A percentile compares a stretch with the other conserved stretches of the same genome.
Conservation (phyloP, 2,888 invertebrate species). For the Gonocerus acuteangulatus region DNA sequence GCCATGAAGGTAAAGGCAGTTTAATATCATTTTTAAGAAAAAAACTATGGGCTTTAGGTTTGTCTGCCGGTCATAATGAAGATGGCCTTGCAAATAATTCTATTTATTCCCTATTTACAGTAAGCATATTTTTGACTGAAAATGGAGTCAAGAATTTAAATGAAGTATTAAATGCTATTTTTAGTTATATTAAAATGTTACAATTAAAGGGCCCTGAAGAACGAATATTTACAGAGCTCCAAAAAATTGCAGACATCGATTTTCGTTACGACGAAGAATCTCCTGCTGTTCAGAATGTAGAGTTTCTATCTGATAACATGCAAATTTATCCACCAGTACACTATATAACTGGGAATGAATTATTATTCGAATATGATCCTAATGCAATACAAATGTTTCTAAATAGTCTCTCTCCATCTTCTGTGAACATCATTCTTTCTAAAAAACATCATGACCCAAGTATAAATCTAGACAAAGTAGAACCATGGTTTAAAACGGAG, state of each 20-base stretch:
- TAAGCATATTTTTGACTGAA: constrained; percentile 68
- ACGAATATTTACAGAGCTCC: constrained; percentile 62
- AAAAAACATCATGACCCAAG: constrained; percentile 52
- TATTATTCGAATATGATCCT: constrained; percentile 70
- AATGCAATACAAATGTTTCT: constrained; percentile 47
- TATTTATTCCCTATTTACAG: constrained; percentile 56
- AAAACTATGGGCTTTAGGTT: constrained; percentile 67
- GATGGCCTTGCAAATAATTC: constrained; percentile 69
- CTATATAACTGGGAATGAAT: constrained; percentile 65
- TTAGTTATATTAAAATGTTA: constrained; percentile 70
- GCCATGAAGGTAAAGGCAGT: constrained; percentile 79
- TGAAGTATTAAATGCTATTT: constrained; percentile 66
- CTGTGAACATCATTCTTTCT: constrained; percentile 62
- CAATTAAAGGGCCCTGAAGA: constrained; percentile 58
- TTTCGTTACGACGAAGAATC: constrained; percentile 56
- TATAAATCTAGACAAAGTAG: constrained; percentile 55
- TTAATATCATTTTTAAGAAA: constrained; percentile 67
- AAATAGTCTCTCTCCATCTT: constrained; percentile 55
- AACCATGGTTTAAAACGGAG: constrained; percentile 78
- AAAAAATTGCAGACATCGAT: constrained; percentile 65
- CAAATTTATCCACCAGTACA: constrained; percentile 70
- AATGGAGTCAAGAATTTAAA: constrained; percentile 63
- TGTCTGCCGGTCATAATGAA: constrained; percentile 63
- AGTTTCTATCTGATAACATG: constrained; percentile 67
- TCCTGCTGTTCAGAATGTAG: constrained; percentile 68